These are phyloP conservation scores for Bombylius major DNA, from an alignment of 2,888 invertebrate species.

Conservation along the genomic window DNA sequence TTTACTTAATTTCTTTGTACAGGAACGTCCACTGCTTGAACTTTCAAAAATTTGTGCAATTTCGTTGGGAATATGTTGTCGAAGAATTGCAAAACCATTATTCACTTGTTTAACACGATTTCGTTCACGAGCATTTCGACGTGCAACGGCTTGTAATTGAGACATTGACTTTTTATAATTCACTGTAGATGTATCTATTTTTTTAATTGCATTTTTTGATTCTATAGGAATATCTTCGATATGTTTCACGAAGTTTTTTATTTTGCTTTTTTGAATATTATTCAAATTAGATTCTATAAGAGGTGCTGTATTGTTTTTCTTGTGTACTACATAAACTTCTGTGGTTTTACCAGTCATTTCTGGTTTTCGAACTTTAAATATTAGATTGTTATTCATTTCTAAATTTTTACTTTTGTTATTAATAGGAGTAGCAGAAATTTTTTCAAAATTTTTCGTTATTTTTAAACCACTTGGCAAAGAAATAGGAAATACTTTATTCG, in stretches of 20 bases:
- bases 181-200: constrained; percentile 17
- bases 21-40: constrained; percentile 46
- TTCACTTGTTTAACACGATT: constrained; percentile 89
- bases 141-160: constrained; percentile 68
- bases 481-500: too few species aligned
- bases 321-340: constrained; percentile 15
- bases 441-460: too few species aligned
- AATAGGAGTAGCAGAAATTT: too few species aligned
- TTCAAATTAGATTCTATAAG: constrained; percentile 6
- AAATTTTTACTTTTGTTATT: too few species aligned
- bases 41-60: constrained; percentile 58
- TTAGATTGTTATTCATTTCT: too few species aligned
- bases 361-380: too few species aligned
- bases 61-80: constrained; percentile 76
- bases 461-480: too few species aligned
- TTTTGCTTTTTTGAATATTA: constrained; percentile 3
- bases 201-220: background rate
- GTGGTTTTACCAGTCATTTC: background rate
- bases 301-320: constrained; percentile 13
- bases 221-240: background rate
- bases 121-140: constrained; percentile 83
- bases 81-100: constrained; percentile 76
- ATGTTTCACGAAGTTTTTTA: background rate
- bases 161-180: constrained; percentile 40
- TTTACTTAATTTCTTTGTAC: constrained; percentile 71